Conservation (phyloP, 2,113 vertebrate genomes). For the Orthochromis indermauri region DNA sequence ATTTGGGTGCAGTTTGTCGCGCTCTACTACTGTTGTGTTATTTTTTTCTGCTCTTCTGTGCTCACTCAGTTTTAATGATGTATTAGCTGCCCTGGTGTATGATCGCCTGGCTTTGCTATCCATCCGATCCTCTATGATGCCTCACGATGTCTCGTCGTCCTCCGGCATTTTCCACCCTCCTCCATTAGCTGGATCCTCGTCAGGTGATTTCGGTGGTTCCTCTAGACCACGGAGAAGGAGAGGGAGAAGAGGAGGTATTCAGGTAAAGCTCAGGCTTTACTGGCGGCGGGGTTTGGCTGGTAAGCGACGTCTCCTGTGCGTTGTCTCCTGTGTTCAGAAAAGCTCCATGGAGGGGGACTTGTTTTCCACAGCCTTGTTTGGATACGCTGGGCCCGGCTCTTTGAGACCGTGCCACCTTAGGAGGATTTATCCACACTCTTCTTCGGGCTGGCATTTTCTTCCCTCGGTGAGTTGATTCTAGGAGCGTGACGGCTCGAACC, state of each 20-base stretch:
- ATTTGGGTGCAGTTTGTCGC: not conserved
- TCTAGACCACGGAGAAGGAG: not conserved
- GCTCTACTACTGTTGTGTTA: not conserved
- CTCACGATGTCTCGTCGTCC: not conserved
- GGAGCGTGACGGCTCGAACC: not conserved
- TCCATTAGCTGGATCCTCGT: not conserved
- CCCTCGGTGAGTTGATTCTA: not conserved
- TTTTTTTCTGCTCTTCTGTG: not conserved
- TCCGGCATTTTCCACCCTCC: not conserved
- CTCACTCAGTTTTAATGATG: not conserved
- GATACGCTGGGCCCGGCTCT: not conserved
- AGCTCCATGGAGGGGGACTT: accelerated
- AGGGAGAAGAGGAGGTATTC: accelerated
- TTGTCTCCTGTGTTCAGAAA: not conserved
- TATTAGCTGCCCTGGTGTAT: not conserved
- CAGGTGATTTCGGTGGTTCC: not conserved
- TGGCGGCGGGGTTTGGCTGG: not conserved
- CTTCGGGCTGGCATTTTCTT: not conserved
- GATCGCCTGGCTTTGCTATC: not conserved
- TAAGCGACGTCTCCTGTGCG: not conserved
- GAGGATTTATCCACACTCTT: not conserved
- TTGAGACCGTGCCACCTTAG: not conserved
- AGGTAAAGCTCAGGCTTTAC: not conserved
- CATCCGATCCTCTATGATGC: not conserved
- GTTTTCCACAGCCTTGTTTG: accelerated